phyloP scores from a whole-genome alignment of 2,113 vertebrate genomes.

The Phoenicopterus ruber region DNA sequence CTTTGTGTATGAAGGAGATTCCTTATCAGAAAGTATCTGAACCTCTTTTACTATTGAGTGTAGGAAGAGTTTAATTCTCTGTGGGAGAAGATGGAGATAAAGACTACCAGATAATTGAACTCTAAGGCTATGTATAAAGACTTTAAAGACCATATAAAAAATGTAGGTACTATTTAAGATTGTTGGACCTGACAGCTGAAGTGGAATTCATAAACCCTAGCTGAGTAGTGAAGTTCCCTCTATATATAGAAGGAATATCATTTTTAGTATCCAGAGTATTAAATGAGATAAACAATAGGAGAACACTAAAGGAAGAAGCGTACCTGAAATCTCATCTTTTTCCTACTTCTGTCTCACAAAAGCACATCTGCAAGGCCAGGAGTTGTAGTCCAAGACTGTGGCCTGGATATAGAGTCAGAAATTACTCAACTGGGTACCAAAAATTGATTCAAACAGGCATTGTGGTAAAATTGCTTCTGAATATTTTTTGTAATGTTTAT shows the following conservation, averaged over 20 bases:
- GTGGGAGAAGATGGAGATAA: not conserved
- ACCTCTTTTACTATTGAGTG: not conserved
- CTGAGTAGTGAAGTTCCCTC: not conserved
- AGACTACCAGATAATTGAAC: not conserved
- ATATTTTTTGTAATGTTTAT: not conserved
- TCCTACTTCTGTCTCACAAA: not conserved
- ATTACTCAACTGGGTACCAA: not conserved
- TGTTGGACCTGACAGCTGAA: not conserved
- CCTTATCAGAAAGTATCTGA: not conserved
- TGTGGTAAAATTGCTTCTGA: not conserved
- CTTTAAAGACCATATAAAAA: not conserved
- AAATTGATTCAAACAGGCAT: not conserved
- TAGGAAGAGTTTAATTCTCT: not conserved
- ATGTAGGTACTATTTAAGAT: not conserved
- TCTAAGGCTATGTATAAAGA: not conserved
- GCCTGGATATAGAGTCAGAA: not conserved
- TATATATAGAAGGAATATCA: not conserved
- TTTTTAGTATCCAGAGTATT: not conserved
- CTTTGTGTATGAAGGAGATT: not conserved
- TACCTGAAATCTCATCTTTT: not conserved
- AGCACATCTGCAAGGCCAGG: not conserved
- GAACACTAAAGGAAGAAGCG: not conserved
- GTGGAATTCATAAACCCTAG: not conserved
- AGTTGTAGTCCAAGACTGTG: not conserved
- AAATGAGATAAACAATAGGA: not conserved